These are phyloP conservation scores for Acleris laterana DNA, from an alignment of 2,888 invertebrate genomes.

Conservation along the genomic window DNA sequence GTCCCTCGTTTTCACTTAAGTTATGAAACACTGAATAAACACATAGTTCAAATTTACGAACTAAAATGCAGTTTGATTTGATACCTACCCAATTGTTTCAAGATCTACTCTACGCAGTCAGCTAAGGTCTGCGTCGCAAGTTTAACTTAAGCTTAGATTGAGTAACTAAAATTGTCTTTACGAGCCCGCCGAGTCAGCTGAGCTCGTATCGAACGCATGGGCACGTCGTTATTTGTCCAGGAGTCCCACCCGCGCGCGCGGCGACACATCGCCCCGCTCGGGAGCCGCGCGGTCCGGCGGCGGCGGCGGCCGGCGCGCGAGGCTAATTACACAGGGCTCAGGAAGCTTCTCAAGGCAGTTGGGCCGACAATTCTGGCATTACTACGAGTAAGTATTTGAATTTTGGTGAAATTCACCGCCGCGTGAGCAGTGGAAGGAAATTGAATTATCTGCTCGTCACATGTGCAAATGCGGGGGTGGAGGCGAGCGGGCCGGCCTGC, in stretches of 20 bases:
- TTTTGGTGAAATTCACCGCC: constrained; percentile 24
- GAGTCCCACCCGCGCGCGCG: background rate
- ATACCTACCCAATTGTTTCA: background rate
- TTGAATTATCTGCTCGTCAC: constrained; percentile 34
- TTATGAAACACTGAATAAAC: constrained; percentile 68
- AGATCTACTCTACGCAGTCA: too few relatives aligned
- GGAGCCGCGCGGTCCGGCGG: too few relatives aligned
- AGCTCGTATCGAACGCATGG: background rate
- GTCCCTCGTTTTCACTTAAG: constrained; percentile 75
- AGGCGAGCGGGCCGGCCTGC: constrained; percentile 32
- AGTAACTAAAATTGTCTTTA: too few relatives aligned
- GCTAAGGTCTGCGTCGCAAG: too few relatives aligned
- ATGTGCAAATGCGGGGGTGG: constrained; percentile 31
- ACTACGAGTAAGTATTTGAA: background rate
- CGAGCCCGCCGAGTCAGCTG: too few relatives aligned
- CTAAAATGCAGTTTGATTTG: constrained; percentile 46
- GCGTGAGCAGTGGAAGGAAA: constrained; percentile 21
- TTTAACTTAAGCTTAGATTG: too few relatives aligned
- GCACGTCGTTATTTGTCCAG: constrained; percentile 7
- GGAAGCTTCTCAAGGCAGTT: too few relatives aligned
- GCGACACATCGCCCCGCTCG: background rate
- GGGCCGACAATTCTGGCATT: too few relatives aligned
- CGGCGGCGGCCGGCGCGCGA: background rate
- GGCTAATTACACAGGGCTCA: background rate
- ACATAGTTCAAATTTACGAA: constrained; percentile 56